Percentiles rank a stretch among this genome's conserved stretches.
Conservation (phyloP, 1,140 invertebrate species). For the Panulirus ornatus region DNA sequence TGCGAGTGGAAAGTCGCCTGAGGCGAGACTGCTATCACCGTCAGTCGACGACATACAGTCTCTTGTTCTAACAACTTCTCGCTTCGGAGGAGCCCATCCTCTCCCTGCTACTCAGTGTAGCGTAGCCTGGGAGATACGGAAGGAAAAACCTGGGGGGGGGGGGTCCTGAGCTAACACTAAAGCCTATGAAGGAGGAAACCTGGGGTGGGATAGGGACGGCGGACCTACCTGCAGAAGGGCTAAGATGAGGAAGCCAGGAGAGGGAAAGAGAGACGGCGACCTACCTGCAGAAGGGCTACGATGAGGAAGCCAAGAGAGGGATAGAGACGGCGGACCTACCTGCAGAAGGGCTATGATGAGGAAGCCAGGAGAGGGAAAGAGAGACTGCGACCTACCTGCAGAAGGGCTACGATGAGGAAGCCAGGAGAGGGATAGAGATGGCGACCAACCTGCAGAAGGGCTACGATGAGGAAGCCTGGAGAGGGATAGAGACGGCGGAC, state of each 20-base stretch:
- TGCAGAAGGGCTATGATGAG: background rate
- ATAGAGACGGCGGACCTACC: background rate
- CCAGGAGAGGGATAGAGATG: background rate
- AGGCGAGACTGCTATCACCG: too few relatives aligned
- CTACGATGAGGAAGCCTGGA: background rate
- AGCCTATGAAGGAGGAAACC: background rate
- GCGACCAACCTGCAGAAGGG: background rate
- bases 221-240: background rate
- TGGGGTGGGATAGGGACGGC: background rate
- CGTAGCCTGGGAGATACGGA: too few relatives aligned
- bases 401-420: slow-evolving; percentile 5
- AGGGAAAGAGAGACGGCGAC: background rate
- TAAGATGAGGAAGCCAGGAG: background rate
- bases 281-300: background rate
- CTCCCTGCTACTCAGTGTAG: too few relatives aligned
- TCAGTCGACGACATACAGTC: too few relatives aligned
- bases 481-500: background rate
- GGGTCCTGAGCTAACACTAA: too few relatives aligned
- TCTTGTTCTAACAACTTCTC: too few relatives aligned
- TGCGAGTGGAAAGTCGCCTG: too few relatives aligned
- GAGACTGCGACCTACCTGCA: background rate
- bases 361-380: background rate
- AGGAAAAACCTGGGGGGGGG: too few relatives aligned
- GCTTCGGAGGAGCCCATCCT: too few relatives aligned
- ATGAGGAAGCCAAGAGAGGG: background rate